Percentiles rank a stretch among this genome's conserved stretches.
These are phyloP conservation scores for Lepidochitona cinerea DNA, from an alignment of 2,888 invertebrate species.

Conservation along the genomic window DNA sequence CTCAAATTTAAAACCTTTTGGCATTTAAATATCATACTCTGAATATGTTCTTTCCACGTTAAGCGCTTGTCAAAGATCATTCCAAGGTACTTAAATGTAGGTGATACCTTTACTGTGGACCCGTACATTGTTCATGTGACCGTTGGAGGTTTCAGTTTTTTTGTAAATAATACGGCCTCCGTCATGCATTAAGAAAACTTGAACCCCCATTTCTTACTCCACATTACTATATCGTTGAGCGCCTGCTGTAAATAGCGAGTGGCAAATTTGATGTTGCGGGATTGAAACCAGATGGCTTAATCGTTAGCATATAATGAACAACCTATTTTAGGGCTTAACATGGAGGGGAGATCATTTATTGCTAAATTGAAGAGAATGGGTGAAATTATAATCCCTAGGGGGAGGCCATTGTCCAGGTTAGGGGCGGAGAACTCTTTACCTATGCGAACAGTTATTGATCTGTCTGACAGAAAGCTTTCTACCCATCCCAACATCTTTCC, in stretches of 20 bases:
- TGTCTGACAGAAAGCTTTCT: background rate
- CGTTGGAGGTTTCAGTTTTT: too few relatives aligned
- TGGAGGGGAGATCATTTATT: background rate
- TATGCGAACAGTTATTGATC: background rate
- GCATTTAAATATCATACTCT: background rate
- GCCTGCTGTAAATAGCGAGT: background rate
- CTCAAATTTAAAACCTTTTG: background rate
- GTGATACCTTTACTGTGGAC: background rate
- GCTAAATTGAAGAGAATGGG: background rate
- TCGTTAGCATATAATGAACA: background rate
- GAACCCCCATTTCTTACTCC: background rate
- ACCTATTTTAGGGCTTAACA: background rate
- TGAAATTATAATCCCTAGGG: background rate
- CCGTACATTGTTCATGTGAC: too few relatives aligned
- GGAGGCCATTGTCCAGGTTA: background rate
- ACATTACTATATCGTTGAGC: background rate
- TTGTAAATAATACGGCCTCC: too few relatives aligned
- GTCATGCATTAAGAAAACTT: too few relatives aligned
- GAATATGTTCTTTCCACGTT: background rate
- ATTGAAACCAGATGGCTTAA: background rate
- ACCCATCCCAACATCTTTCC: background rate
- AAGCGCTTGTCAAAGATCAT: background rate
- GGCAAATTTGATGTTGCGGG: background rate
- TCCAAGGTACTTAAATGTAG: background rate
- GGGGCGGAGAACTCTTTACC: background rate